A percentile compares a stretch with the other conserved stretches of the same genome.
Evolutionary conservation across 2,797 vertebrate genomes (phyloP).

Genomic region (Cossypha caffra): DNA sequence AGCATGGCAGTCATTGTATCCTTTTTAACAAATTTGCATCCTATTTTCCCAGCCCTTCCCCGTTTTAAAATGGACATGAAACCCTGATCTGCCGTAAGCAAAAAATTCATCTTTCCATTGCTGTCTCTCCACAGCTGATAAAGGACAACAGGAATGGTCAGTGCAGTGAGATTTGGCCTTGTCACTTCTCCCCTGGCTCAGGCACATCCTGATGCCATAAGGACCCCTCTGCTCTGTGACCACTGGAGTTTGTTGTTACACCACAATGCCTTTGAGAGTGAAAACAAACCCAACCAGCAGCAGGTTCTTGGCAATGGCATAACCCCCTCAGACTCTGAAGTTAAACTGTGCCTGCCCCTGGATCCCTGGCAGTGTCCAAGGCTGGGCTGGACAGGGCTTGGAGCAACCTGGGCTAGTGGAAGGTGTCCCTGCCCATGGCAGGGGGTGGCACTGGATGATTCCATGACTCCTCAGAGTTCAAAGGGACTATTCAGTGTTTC

Average conservation of each 20-base stretch:
- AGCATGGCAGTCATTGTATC: background rate
- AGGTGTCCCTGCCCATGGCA: background rate
- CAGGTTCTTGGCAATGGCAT: background rate
- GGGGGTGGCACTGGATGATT: background rate
- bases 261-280: background rate
- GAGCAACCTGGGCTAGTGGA: fast-evolving
- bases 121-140: background rate
- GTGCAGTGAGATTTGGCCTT: background rate
- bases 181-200: background rate
- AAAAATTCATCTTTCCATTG: background rate
- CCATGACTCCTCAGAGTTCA: background rate
- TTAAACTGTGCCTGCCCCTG: background rate
- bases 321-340: background rate
- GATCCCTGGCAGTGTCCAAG: background rate
- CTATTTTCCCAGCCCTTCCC: background rate
- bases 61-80: background rate
- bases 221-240: background rate
- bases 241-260: background rate
- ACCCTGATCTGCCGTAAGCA: background rate
- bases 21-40: background rate
- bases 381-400: fast-evolving
- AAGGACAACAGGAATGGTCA: background rate
- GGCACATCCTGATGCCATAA: background rate
- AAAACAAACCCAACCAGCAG: background rate
- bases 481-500: background rate